Evolutionary conservation across 2,888 invertebrate genomes (phyloP).

Genomic region (Gandaritis pyraliata): DNA sequence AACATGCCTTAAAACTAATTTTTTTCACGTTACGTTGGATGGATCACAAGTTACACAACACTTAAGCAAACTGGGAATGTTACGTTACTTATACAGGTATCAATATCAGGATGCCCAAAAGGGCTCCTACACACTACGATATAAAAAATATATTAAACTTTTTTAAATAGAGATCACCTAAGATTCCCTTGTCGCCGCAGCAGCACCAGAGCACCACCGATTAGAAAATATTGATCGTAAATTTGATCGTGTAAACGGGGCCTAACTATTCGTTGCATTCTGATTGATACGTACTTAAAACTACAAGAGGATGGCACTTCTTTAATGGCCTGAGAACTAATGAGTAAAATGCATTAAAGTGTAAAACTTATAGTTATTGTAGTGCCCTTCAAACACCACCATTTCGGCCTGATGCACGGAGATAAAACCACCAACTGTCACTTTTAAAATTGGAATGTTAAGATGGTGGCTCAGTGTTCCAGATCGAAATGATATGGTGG

Average conservation of each 20-base stretch:
- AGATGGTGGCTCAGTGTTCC: conserved; percentile 9
- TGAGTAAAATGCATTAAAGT: conserved; percentile 83
- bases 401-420: neutral
- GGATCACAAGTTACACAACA: conserved; percentile 81
- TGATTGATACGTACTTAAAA: conserved; percentile 75
- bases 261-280: conserved; percentile 61
- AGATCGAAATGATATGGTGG: conserved; percentile 28
- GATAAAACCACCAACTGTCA: neutral
- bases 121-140: conserved; percentile 57
- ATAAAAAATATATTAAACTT: conserved; percentile 76
- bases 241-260: conserved; percentile 47
- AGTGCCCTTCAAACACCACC: conserved; percentile 32
- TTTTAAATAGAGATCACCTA: conserved; percentile 79
- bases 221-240: conserved; percentile 43
- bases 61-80: conserved; percentile 83
- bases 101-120: conserved; percentile 68
- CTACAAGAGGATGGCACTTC: conserved; percentile 82
- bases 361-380: conserved; percentile 69
- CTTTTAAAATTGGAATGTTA: neutral
- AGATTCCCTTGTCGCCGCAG: conserved; percentile 67
- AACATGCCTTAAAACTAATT: conserved; percentile 74
- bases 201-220: conserved; percentile 76
- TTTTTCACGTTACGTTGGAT: conserved; percentile 74
- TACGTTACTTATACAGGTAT: conserved; percentile 81
- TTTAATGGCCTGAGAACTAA: conserved; percentile 83